Conservation (phyloP, 1,140 invertebrate species). For the Papilio aristodemus region DNA sequence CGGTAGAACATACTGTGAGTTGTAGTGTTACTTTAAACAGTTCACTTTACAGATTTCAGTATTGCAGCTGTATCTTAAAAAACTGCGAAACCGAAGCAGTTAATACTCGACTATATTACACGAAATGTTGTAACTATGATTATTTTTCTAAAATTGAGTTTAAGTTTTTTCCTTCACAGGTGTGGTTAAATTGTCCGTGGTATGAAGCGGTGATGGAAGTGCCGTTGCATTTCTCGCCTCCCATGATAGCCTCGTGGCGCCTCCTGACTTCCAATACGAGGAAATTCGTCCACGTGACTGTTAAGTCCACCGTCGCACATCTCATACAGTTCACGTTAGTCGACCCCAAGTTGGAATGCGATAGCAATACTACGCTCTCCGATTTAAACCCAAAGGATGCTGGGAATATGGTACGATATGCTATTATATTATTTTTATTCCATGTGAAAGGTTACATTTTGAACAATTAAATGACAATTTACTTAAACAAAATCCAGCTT, state of each 20-base stretch:
- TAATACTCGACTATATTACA: too few species aligned
- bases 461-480: too few species aligned
- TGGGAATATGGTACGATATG: slow-evolving; percentile 58
- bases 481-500: too few species aligned
- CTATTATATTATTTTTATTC: background rate
- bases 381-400: slow-evolving; percentile 83
- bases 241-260: slow-evolving; percentile 88
- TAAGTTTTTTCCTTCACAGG: slow-evolving; percentile 49
- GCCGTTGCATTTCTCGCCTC: slow-evolving; percentile 89
- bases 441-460: too few species aligned
- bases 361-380: slow-evolving; percentile 81
- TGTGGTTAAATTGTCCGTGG: slow-evolving; percentile 88
- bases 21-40: too few species aligned
- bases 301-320: slow-evolving; percentile 85
- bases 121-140: too few species aligned
- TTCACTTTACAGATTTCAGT: too few species aligned
- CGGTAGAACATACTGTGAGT: slow-evolving; percentile 86
- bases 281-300: slow-evolving; percentile 90
- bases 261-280: slow-evolving; percentile 90
- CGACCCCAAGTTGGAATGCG: slow-evolving; percentile 81
- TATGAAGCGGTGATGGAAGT: slow-evolving; percentile 84
- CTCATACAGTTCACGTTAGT: slow-evolving; percentile 82
- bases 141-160: slow-evolving; percentile 10
- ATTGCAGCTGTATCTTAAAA: too few species aligned
- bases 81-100: too few species aligned